A percentile compares a stretch with the other conserved stretches of the same genome.
Evolutionary conservation across 2,797 vertebrate species (phyloP).

Genomic region (Gobio occitaniae): DNA sequence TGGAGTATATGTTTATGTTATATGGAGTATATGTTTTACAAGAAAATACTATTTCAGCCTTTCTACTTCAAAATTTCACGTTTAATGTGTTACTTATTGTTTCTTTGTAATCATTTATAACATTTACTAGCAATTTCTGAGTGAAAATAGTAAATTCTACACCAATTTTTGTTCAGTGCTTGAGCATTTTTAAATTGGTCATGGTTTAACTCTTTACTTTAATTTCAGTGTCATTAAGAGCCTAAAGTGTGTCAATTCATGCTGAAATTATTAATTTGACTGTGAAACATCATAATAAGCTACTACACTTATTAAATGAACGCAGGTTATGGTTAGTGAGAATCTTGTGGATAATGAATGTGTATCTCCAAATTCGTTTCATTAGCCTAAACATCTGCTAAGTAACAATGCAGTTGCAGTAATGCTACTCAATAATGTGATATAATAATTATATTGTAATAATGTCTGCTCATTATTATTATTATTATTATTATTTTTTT

Average conservation of each 20-base stretch:
- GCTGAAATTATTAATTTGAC: not conserved
- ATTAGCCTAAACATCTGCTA: slow-evolving; percentile 13
- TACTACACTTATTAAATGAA: not conserved
- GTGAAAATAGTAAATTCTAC: not conserved
- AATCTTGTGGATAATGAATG: not conserved
- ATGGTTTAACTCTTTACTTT: not conserved
- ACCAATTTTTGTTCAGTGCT: not conserved
- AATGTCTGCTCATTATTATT: not conserved
- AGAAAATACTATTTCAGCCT: not conserved
- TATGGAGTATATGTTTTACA: not conserved
- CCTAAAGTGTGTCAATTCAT: not conserved
- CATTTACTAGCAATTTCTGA: not conserved
- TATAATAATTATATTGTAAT: not conserved
- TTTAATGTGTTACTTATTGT: not conserved
- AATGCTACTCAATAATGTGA: not conserved
- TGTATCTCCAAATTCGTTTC: slow-evolving; percentile 13
- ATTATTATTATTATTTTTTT: not conserved
- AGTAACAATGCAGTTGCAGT: not conserved
- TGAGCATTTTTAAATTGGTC: not conserved
- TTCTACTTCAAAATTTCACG: not conserved
- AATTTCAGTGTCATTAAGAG: not conserved
- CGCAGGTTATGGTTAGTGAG: slow-evolving; percentile 4
- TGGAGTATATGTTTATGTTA: not conserved
- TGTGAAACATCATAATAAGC: not conserved
- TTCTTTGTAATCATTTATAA: not conserved